Conservation (phyloP, 2,113 vertebrate species). For the Campylorhamphus procurvoides region DNA sequence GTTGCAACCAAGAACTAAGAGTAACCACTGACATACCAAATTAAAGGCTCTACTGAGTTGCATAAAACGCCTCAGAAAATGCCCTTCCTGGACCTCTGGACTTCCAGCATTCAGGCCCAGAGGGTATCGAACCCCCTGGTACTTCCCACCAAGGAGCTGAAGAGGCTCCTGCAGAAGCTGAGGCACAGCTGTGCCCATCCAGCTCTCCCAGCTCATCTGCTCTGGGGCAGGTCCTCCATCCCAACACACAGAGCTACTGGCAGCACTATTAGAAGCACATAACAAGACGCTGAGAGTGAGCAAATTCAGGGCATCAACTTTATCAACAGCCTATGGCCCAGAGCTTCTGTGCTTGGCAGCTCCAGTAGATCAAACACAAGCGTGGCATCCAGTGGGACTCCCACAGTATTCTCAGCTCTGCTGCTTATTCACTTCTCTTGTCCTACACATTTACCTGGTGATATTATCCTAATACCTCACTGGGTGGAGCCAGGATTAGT, state of each 20-base stretch:
- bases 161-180: neutral
- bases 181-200: neutral
- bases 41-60: neutral
- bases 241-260: neutral
- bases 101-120: neutral
- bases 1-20: neutral
- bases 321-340: neutral
- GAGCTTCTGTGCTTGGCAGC: neutral
- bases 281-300: neutral
- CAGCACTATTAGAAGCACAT: neutral
- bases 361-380: neutral
- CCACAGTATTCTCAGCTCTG: neutral
- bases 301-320: neutral
- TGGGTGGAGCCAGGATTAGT: constrained; percentile 1
- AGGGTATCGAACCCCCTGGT: neutral
- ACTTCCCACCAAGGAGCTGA: neutral
- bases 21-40: fast-evolving
- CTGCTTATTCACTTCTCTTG: neutral
- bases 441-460: neutral
- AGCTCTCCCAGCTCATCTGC: neutral
- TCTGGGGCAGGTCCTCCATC: neutral
- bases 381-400: neutral
- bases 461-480: neutral
- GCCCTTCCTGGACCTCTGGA: neutral
- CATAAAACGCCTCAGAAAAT: neutral